A percentile compares a stretch with the other conserved stretches of the same genome.
Evolutionary conservation across 2,888 invertebrate species (phyloP).

Genomic region (Macrosiphum euphorbiae): DNA sequence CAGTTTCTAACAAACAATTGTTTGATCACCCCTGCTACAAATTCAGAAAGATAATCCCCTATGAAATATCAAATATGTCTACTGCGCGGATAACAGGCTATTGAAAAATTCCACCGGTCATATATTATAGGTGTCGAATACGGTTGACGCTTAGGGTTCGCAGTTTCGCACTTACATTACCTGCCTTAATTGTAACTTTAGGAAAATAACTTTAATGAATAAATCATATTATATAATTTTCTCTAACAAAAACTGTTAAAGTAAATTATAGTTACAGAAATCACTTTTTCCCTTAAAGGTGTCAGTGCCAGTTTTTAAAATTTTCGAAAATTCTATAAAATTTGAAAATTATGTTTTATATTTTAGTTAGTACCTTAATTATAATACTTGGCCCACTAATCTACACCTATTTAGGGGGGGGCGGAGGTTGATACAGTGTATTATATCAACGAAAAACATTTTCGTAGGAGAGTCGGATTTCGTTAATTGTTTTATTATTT

Average conservation of each 20-base stretch:
- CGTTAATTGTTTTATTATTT: too few relatives aligned
- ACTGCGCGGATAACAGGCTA: not conserved
- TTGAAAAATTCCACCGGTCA: not conserved
- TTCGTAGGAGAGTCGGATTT: too few relatives aligned
- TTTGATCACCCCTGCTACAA: not conserved
- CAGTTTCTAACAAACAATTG: not conserved
- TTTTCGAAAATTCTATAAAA: too few relatives aligned
- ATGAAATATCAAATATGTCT: not conserved
- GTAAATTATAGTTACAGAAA: not conserved
- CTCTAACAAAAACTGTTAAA: not conserved
- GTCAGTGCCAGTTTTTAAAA: too few relatives aligned
- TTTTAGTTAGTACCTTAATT: too few relatives aligned
- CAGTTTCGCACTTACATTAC: not conserved
- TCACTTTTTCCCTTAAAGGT: not conserved
- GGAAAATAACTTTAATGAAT: not conserved
- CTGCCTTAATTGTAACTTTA: not conserved
- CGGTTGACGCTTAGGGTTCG: not conserved
- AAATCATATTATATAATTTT: not conserved
- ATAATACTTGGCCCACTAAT: too few relatives aligned
- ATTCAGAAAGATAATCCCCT: not conserved
- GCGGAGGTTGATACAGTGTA: too few relatives aligned
- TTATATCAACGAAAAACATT: too few relatives aligned
- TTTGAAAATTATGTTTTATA: too few relatives aligned
- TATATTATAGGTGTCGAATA: not conserved
- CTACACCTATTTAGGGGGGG: too few relatives aligned